These are phyloP conservation scores for Alligator mississippiensis DNA, from an alignment of 2,113 vertebrate genomes.

Conservation along the genomic window DNA sequence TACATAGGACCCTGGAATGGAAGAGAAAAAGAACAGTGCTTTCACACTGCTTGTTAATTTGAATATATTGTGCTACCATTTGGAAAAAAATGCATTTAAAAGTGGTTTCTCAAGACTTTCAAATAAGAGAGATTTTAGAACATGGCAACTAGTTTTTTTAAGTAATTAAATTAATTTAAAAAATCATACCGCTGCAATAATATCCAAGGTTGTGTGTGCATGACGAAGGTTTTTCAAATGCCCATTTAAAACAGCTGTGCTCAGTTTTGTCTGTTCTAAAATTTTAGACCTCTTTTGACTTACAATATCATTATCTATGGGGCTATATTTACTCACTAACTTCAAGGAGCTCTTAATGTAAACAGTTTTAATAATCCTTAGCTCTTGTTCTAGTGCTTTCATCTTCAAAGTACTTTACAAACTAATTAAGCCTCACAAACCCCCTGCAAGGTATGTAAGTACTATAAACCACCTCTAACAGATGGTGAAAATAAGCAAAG, in stretches of 20 bases:
- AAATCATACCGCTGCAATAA: neutral
- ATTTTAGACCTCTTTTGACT: neutral
- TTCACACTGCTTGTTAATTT: neutral
- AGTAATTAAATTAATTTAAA: neutral
- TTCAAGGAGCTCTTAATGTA: slow-evolving; percentile 46
- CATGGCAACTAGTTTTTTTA: neutral
- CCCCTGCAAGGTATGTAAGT: slow-evolving; percentile 41
- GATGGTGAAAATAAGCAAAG: slow-evolving; percentile 41
- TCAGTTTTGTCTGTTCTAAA: neutral
- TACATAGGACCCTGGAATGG: neutral
- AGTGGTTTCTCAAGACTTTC: fast-evolving
- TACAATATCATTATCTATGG: neutral
- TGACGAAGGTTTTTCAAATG: neutral
- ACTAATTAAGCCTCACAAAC: slow-evolving; percentile 58
- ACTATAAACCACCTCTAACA: slow-evolving; percentile 28
- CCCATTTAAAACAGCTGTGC: slow-evolving; percentile 16
- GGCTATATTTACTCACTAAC: slow-evolving; percentile 37
- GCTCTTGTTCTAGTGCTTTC: slow-evolving; percentile 35
- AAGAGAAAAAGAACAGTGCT: neutral
- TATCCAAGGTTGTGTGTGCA: neutral
- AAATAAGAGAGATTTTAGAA: neutral
- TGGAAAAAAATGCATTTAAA: neutral
- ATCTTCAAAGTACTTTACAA: slow-evolving; percentile 59
- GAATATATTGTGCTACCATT: fast-evolving
- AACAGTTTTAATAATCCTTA: slow-evolving; percentile 57